Evolutionary conservation across 2,888 invertebrate species (phyloP).

Genomic region (Euzetes globulus): DNA sequence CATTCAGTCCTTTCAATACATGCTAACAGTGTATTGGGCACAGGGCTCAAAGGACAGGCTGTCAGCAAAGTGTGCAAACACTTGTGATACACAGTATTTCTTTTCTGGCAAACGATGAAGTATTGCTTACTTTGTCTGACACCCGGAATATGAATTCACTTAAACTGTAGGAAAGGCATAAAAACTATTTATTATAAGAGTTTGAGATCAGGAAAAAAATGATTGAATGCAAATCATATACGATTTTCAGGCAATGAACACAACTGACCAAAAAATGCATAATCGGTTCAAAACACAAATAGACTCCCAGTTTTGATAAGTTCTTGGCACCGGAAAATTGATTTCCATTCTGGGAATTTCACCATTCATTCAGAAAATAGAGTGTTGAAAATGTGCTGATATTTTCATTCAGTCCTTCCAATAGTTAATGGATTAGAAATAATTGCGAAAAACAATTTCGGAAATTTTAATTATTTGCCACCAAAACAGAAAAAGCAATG

Average conservation of each 20-base stretch:
- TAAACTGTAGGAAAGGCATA: not conserved
- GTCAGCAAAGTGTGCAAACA: not conserved
- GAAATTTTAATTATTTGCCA: not conserved
- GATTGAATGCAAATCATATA: constrained; percentile 10
- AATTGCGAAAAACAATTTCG: not conserved
- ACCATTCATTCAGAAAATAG: too few relatives aligned
- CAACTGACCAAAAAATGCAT: not conserved
- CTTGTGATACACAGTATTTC: not conserved
- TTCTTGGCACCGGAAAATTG: too few relatives aligned
- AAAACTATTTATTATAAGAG: too few relatives aligned
- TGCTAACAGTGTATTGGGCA: not conserved
- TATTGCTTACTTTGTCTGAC: not conserved
- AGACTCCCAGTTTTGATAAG: not conserved
- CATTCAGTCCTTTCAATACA: not conserved
- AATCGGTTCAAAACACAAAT: not conserved
- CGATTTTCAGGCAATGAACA: not conserved
- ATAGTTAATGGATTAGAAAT: too few relatives aligned
- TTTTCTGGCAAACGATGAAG: not conserved
- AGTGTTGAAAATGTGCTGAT: too few relatives aligned
- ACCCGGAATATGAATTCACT: not conserved
- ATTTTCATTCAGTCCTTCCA: too few relatives aligned
- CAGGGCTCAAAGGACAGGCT: not conserved
- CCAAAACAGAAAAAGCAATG: not conserved
- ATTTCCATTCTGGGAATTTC: too few relatives aligned
- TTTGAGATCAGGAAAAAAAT: not conserved